These are phyloP conservation scores for Sweltsa coloradensis DNA, from an alignment of 1,140 invertebrate species.

Conservation along the genomic window DNA sequence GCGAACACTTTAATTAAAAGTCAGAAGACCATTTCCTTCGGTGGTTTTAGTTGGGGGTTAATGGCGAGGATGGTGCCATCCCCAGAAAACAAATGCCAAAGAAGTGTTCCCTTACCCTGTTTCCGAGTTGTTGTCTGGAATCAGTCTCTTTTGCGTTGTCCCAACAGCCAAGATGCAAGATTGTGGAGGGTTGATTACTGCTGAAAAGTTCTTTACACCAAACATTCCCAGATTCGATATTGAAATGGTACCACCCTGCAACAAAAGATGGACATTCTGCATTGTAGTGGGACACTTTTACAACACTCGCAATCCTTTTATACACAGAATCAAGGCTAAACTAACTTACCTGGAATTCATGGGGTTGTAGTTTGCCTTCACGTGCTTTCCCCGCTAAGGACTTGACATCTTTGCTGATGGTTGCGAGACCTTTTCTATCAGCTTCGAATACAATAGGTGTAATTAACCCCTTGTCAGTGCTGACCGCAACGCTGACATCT, in stretches of 20 bases:
- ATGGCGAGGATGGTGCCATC: background rate
- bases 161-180: constrained; percentile 80
- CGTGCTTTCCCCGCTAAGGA: constrained; percentile 79
- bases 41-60: background rate
- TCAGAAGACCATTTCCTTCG: background rate
- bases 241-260: constrained; percentile 57
- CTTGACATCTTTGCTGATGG: constrained; percentile 80
- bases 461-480: constrained; percentile 88
- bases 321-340: too few relatives aligned
- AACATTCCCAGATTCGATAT: constrained; percentile 99
- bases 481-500: constrained; percentile 94
- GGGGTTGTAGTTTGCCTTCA: constrained; percentile 87
- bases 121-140: constrained; percentile 26
- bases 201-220: constrained; percentile 74
- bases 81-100: constrained; percentile 3
- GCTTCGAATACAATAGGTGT: constrained; percentile 95
- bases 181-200: constrained; percentile 87
- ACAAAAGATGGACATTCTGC: constrained; percentile 1
- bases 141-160: constrained; percentile 47
- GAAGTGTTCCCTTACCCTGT: constrained; percentile 5
- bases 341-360: constrained; percentile 86
- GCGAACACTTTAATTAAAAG: background rate
- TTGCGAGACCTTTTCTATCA: constrained; percentile 80
- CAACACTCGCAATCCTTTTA: too few relatives aligned
- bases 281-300: too few relatives aligned